These are phyloP conservation scores for Spea multiplicata DNA, from an alignment of 2,113 vertebrate species.

Conservation along the genomic window DNA sequence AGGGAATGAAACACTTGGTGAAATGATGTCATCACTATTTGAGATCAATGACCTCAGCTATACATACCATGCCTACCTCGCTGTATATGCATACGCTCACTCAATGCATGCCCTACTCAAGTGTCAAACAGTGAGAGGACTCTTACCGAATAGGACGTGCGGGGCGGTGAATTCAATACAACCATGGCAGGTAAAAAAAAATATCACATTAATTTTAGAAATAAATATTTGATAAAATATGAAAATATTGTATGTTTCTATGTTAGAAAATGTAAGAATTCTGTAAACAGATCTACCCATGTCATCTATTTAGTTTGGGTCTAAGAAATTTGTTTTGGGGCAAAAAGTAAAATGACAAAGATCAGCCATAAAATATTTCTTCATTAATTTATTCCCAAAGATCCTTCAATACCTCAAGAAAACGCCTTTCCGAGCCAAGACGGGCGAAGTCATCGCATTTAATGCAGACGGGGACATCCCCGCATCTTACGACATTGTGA, in stretches of 20 bases:
- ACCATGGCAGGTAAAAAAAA: constrained; percentile 26
- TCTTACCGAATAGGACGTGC: background rate
- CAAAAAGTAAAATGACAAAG: no score
- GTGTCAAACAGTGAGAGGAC: background rate
- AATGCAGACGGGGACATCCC: constrained; percentile 27
- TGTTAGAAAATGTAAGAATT: no score
- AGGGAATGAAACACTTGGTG: background rate
- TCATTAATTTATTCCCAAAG: background rate
- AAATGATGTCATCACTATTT: background rate
- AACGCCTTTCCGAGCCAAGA: background rate
- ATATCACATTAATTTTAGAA: no score
- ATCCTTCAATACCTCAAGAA: constrained; percentile 15
- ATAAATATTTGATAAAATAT: no score
- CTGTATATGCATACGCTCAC: constrained; percentile 19
- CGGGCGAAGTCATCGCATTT: constrained; percentile 6
- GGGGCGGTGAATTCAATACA: background rate
- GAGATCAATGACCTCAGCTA: constrained; percentile 34
- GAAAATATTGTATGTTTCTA: no score
- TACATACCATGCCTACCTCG: constrained; percentile 34
- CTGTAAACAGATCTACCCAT: no score
- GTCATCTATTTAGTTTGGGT: no score
- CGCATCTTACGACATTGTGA: constrained; percentile 8
- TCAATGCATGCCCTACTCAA: background rate
- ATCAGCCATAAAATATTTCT: no score
- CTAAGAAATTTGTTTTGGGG: no score